phyloP scores from a whole-genome alignment of 2,888 invertebrate species.

The Agriopis marginaria region DNA sequence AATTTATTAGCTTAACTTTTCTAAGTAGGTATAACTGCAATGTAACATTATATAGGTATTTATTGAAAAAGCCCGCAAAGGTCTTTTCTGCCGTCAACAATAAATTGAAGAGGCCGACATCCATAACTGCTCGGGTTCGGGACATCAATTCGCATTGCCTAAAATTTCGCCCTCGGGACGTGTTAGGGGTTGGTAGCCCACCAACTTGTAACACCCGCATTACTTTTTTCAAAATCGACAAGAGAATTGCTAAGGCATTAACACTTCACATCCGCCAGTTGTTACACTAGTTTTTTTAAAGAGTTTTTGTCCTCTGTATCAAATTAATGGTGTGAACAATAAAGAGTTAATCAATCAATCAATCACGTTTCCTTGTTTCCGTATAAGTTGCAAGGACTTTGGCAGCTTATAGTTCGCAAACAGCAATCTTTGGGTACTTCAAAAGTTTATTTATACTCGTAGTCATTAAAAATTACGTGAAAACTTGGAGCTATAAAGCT shows the following conservation, averaged over 20 bases:
- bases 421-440: background rate
- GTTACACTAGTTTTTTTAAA: no score
- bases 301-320: no score
- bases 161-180: conserved; percentile 54
- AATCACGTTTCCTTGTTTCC: conserved; percentile 22
- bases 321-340: no score
- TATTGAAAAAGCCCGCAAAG: conserved; percentile 41
- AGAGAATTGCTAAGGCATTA: conserved; percentile 30
- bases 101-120: conserved; percentile 55
- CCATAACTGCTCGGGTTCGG: conserved; percentile 47
- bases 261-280: conserved; percentile 9
- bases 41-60: conserved; percentile 35
- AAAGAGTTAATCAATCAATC: no score
- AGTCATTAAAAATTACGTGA: background rate
- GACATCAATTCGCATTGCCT: conserved; percentile 52
- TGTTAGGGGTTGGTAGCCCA: conserved; percentile 46
- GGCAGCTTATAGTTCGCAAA: conserved; percentile 1
- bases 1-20: background rate
- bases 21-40: background rate
- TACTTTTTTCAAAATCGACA: conserved; percentile 33
- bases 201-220: conserved; percentile 44
- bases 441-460: background rate
- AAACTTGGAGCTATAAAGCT: background rate
- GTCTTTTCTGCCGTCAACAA: conserved; percentile 49
- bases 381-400: background rate